Percentiles rank a stretch among this genome's conserved stretches.
Conservation (phyloP, 1,140 invertebrate genomes). For the Drusus annulatus region DNA sequence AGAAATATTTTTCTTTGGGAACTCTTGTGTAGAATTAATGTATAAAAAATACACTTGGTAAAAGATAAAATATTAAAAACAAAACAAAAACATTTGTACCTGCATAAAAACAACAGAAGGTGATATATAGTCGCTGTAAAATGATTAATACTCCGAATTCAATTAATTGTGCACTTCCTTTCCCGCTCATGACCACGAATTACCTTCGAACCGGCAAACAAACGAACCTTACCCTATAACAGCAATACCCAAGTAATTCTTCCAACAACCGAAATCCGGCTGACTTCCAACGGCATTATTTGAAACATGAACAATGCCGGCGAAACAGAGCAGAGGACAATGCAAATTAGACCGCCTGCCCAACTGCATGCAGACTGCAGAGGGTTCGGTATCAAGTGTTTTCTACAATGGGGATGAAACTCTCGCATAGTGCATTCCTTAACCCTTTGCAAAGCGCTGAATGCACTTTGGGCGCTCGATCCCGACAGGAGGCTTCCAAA, state of each 20-base stretch:
- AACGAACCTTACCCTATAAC: not conserved
- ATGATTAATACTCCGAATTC: too few relatives aligned
- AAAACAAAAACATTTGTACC: too few relatives aligned
- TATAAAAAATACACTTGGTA: too few relatives aligned
- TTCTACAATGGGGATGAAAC: conserved; percentile 1
- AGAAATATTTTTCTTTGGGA: too few relatives aligned
- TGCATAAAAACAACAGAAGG: too few relatives aligned
- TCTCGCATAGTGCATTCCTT: conserved; percentile 15
- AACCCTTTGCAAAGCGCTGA: not conserved
- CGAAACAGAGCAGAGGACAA: not conserved
- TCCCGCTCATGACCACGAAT: too few relatives aligned
- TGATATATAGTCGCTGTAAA: too few relatives aligned
- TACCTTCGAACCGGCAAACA: too few relatives aligned
- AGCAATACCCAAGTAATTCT: not conserved
- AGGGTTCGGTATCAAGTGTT: conserved; percentile 14
- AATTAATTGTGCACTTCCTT: too few relatives aligned
- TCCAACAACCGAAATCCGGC: not conserved
- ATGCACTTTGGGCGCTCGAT: not conserved
- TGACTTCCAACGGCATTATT: not conserved
- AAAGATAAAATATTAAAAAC: too few relatives aligned
- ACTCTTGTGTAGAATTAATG: too few relatives aligned
- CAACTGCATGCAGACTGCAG: not conserved
- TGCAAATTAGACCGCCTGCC: conserved; percentile 1
- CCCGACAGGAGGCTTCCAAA: not conserved
- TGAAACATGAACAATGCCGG: conserved; percentile 7